These are phyloP conservation scores for Lochmaea capreae DNA, from an alignment of 2,888 invertebrate genomes.

Conservation along the genomic window DNA sequence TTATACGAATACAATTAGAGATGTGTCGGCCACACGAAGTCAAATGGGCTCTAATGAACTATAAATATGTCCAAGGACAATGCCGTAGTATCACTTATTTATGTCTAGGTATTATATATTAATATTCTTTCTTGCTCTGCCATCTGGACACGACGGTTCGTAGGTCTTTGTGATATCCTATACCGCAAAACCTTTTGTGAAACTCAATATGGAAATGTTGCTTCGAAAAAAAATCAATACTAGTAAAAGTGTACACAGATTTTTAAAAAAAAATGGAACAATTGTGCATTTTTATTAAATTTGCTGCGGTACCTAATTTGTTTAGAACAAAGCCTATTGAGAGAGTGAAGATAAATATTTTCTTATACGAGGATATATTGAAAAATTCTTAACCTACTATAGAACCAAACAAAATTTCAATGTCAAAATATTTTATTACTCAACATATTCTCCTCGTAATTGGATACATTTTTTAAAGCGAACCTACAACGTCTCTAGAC, in stretches of 20 bases:
- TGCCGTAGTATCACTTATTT: constrained; percentile 65
- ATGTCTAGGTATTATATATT: constrained; percentile 64
- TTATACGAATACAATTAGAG: constrained; percentile 66
- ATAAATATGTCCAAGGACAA: constrained; percentile 65
- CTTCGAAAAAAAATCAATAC: background rate
- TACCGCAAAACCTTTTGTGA: constrained; percentile 15
- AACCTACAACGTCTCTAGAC: too few species aligned
- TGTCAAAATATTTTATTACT: too few species aligned
- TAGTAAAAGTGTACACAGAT: background rate
- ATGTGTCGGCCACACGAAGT: constrained; percentile 64
- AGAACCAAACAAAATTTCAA: too few species aligned
- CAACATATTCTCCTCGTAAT: too few species aligned
- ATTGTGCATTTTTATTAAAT: too few species aligned
- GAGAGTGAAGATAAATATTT: too few species aligned
- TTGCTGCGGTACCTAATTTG: too few species aligned
- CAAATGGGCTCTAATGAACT: constrained; percentile 63
- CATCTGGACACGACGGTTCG: constrained; percentile 30
- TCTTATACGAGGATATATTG: too few species aligned
- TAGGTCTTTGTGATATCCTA: constrained; percentile 3
- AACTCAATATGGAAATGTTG: background rate
- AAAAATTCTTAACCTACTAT: too few species aligned
- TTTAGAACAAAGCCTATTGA: too few species aligned
- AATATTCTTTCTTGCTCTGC: constrained; percentile 55
- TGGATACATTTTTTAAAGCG: too few species aligned
- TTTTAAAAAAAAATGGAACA: too few species aligned